Evolutionary conservation across 2,113 vertebrate species (phyloP).

Genomic region (Orthonyx spaldingii): DNA sequence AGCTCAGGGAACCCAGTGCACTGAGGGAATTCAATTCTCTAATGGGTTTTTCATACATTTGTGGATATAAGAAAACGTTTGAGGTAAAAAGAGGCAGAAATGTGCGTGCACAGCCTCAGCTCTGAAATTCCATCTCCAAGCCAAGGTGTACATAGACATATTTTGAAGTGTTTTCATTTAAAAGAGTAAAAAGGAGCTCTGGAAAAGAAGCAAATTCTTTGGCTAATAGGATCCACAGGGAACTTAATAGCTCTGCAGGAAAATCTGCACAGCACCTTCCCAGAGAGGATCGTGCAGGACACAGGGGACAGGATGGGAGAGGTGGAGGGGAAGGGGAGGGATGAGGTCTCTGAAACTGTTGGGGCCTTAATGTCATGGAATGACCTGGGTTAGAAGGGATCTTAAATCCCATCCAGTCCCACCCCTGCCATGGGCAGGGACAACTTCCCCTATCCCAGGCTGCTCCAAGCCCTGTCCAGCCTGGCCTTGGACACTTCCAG

Average conservation of each 20-base stretch:
- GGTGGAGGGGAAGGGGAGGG: not conserved
- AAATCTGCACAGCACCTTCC: not conserved
- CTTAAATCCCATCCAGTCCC: not conserved
- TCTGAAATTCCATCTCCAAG: not conserved
- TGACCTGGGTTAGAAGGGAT: not conserved
- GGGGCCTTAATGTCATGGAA: not conserved
- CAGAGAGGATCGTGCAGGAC: accelerated
- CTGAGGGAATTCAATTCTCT: not conserved
- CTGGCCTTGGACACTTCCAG: not conserved
- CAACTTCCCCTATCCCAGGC: not conserved
- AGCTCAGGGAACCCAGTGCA: not conserved
- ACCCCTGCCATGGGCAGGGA: not conserved
- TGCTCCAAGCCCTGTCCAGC: not conserved
- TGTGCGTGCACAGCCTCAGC: not conserved
- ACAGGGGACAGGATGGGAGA: not conserved
- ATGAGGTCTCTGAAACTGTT: not conserved
- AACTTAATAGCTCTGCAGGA: slow-evolving; percentile 7
- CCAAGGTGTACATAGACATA: not conserved
- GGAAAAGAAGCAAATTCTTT: slow-evolving; percentile 32
- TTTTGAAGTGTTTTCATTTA: slow-evolving; percentile 24
- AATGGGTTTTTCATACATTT: not conserved
- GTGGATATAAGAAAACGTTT: not conserved
- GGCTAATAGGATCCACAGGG: slow-evolving; percentile 56
- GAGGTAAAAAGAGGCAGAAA: not conserved
- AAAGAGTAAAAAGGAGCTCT: slow-evolving; percentile 26